Conservation (phyloP, 2,113 vertebrate genomes). For the Pao palembangensis region DNA sequence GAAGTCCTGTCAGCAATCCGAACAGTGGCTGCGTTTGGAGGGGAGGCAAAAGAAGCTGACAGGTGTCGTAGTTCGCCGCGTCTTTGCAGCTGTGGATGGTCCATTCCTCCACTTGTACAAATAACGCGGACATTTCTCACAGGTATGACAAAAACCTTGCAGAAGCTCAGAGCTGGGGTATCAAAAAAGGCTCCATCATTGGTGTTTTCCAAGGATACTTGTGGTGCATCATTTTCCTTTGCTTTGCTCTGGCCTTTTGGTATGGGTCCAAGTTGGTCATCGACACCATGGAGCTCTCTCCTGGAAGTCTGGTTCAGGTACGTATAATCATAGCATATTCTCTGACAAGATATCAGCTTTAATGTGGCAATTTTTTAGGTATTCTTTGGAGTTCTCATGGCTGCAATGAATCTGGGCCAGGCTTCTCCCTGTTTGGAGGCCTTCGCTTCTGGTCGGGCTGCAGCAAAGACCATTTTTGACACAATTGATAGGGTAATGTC, state of each 20-base stretch:
- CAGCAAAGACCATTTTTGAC: slow-evolving; percentile 74
- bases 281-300: slow-evolving; percentile 71
- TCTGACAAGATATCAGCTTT: neutral
- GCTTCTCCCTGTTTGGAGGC: slow-evolving; percentile 76
- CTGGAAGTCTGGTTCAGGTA: slow-evolving; percentile 76
- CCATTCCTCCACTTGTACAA: neutral
- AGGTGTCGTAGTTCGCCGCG: slow-evolving; percentile 61
- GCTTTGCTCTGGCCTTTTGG: slow-evolving; percentile 77
- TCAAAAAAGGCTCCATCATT: slow-evolving; percentile 71
- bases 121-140: neutral
- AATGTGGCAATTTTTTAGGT: slow-evolving; percentile 55
- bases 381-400: slow-evolving; percentile 76
- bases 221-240: slow-evolving; percentile 77
- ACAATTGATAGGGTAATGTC: slow-evolving; percentile 74
- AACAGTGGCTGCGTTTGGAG: slow-evolving; percentile 76
- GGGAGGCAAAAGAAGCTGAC: slow-evolving; percentile 72
- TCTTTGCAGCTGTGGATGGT: neutral
- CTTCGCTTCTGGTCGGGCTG: slow-evolving; percentile 75
- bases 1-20: slow-evolving; percentile 77
- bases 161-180: slow-evolving; percentile 74
- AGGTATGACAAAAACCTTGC: slow-evolving; percentile 75
- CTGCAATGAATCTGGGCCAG: slow-evolving; percentile 73
- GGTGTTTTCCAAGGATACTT: slow-evolving; percentile 76
- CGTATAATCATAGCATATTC: neutral
- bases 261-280: slow-evolving; percentile 76